Percentiles rank a stretch among this genome's conserved stretches.
These are phyloP conservation scores for Micromys minutus DNA, from an alignment of 2,113 vertebrate species.

Conservation along the genomic window DNA sequence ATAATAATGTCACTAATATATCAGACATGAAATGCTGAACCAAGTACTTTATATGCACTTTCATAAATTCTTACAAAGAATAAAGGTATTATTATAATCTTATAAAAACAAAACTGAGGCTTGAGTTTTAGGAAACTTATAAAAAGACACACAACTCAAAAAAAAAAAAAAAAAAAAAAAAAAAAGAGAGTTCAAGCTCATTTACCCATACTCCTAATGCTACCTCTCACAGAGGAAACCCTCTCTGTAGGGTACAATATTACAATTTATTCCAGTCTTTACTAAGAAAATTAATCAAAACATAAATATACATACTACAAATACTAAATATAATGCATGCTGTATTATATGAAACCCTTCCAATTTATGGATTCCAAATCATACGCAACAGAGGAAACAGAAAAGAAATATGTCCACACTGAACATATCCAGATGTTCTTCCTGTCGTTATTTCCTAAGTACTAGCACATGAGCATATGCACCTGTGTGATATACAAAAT, in stretches of 20 bases:
- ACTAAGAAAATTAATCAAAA: background rate
- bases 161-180: background rate
- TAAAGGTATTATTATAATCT: background rate
- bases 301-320: background rate
- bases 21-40: background rate
- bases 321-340: background rate
- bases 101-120: background rate
- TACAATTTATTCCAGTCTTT: background rate
- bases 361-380: background rate
- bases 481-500: background rate
- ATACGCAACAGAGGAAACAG: background rate
- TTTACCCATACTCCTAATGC: background rate
- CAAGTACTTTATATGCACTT: background rate
- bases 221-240: background rate
- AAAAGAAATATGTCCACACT: background rate
- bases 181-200: background rate
- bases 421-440: background rate
- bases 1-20: background rate
- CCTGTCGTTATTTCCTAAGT: background rate
- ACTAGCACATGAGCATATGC: background rate
- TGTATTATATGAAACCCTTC: background rate
- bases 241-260: background rate
- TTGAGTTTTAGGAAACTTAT: constrained; percentile 34
- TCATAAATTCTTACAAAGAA: background rate
- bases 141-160: background rate